Base-by-base conservation (phyloP, 2,888 invertebrate species). In the Cremastobaeus sp. region DNA sequence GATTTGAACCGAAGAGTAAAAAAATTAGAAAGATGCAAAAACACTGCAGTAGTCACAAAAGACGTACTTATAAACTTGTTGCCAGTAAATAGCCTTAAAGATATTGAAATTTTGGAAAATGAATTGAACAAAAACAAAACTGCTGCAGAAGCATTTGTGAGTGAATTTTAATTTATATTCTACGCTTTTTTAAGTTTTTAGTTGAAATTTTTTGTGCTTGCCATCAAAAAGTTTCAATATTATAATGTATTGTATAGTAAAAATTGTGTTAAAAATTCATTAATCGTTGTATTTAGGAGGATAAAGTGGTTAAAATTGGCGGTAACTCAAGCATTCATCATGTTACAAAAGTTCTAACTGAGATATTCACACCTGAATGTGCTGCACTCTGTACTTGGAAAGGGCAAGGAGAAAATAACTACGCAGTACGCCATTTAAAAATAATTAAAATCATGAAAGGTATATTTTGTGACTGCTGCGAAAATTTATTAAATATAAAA, bases 331-430 rank as follows among this genome's bases (percentile, higher is more conserved):
- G 3, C 2, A 9, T 5, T 2, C n/a, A 17, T 18, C 41, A 41
- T 3, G 20, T 41, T 3, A 41, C 9, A 18, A 4, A 20, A 1
- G 11, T 41, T 14, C 11, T 41, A 3, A 4, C 8, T 9, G 20
- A 18, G 3, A 3, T 30, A 17, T 47, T 47, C 17, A 11, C 47
- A 15, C 17, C 2, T 30, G 30, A 47, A 30, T 47, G 47, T 47
- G 47, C 47, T 15, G 28, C 47, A 6, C 18, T 17, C 5, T 47
- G 47, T n/a, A 30, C 47, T 28, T 30, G 15, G 47, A 30, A 47
- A 47, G 47, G 47, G n/a, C 47, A 15, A 9, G 30, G 47, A 30
- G n/a, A 47, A 30, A 30, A 30, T 15, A 47, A 47, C 12, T 15
- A 5, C 17, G 1, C 5, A 11, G 15, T 47, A 3, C 14, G 30